Conservation (phyloP, 2,797 vertebrate species). For the Halcyon chelicuti region DNA sequence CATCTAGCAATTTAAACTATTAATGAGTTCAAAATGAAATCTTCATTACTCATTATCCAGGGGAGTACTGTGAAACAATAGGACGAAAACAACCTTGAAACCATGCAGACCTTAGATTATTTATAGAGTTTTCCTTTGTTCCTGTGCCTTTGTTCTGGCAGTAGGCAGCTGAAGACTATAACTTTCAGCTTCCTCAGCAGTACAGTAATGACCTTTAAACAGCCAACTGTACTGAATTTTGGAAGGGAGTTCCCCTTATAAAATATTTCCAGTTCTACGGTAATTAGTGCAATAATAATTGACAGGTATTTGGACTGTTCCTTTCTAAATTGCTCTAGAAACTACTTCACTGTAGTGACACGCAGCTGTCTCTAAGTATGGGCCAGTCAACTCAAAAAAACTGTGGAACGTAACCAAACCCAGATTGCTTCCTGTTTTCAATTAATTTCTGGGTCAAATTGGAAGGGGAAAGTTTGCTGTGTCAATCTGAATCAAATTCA, state of each 20-base stretch:
- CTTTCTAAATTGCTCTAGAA: background rate
- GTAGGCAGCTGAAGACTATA: background rate
- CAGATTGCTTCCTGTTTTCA: background rate
- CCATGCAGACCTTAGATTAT: background rate
- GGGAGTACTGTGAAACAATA: background rate
- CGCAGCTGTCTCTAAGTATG: background rate
- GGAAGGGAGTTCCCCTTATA: background rate
- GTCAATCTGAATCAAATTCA: background rate
- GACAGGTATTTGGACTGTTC: background rate
- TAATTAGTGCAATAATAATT: background rate
- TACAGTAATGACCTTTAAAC: background rate
- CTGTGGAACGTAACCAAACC: background rate
- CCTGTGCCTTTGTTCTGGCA: background rate
- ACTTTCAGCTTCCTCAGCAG: background rate
- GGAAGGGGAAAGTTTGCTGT: background rate
- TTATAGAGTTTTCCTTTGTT: background rate
- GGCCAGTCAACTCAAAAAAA: background rate
- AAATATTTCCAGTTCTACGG: background rate
- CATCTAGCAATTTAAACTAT: background rate
- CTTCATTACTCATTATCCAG: background rate
- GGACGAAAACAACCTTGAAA: background rate
- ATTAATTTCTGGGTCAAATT: background rate
- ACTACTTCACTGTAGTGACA: background rate
- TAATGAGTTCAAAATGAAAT: background rate
- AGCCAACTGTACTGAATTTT: background rate